Evolutionary conservation across 2,113 vertebrate species (phyloP).

Genomic region (Dipodomys spectabilis): DNA sequence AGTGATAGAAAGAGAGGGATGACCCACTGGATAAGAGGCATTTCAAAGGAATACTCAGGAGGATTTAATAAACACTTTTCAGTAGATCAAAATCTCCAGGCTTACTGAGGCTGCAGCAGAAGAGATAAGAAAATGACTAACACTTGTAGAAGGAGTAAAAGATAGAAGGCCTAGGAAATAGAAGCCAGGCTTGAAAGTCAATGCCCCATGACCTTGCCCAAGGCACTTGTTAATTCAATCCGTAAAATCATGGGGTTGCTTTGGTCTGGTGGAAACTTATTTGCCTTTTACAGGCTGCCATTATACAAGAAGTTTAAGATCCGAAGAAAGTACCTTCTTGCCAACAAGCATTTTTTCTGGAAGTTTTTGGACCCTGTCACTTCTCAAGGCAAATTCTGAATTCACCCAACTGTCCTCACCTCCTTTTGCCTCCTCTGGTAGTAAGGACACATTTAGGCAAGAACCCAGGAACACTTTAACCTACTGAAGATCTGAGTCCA

Average conservation of each 20-base stretch:
- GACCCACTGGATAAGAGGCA: constrained; percentile 19
- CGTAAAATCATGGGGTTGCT: constrained; percentile 59
- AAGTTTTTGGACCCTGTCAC: not conserved
- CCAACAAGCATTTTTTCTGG: constrained; percentile 11
- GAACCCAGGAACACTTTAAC: not conserved
- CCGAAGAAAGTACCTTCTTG: not conserved
- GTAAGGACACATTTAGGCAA: not conserved
- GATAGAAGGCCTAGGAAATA: constrained; percentile 66
- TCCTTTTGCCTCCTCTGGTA: not conserved
- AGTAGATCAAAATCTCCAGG: constrained; percentile 75
- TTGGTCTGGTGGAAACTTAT: not conserved
- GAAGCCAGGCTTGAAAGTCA: constrained; percentile 75
- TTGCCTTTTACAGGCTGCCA: constrained; percentile 1
- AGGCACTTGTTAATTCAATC: constrained; percentile 70
- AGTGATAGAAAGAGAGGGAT: constrained; percentile 25
- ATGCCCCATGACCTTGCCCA: constrained; percentile 54
- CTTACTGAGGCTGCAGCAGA: constrained; percentile 59
- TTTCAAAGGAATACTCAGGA: constrained; percentile 79
- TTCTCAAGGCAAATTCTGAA: not conserved
- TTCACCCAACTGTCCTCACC: not conserved
- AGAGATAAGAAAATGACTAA: constrained; percentile 80
- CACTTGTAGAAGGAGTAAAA: constrained; percentile 60
- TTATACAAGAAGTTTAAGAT: constrained; percentile 27
- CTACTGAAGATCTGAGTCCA: not conserved
- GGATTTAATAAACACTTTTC: constrained; percentile 80